A percentile compares a stretch with the other conserved stretches of the same genome.
Conservation (phyloP, 2,888 invertebrate species). For the Aspidiotus rigidus region DNA sequence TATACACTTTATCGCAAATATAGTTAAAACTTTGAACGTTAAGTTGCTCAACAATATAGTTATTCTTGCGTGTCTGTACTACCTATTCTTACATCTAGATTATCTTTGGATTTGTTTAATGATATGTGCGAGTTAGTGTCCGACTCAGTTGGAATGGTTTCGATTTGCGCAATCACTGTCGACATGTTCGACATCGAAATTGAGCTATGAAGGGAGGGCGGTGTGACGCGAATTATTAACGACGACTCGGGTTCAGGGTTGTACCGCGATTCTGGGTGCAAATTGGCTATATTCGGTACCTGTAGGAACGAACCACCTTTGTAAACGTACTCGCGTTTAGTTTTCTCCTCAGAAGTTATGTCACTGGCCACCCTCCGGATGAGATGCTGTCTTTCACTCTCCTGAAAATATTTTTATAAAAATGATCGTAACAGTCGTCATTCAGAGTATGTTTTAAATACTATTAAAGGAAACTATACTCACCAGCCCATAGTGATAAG, state of each 20-base stretch:
- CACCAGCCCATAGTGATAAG: conserved; percentile 26
- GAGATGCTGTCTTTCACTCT: conserved; percentile 26
- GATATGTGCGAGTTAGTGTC: conserved; percentile 17
- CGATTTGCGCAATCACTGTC: conserved; percentile 31
- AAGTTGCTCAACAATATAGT: too few relatives aligned
- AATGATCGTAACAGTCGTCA: too few relatives aligned
- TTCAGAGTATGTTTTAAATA: too few relatives aligned
- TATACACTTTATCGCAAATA: too few relatives aligned
- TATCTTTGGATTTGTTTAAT: conserved; percentile 23
- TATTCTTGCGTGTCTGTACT: neutral
- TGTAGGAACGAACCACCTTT: conserved; percentile 15
- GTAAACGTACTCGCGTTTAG: neutral
- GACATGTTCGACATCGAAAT: conserved; percentile 27
- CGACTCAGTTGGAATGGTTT: conserved; percentile 23
- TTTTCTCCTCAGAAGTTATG: conserved; percentile 22
- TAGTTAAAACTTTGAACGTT: too few relatives aligned
- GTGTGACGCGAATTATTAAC: conserved; percentile 13
- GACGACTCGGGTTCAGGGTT: neutral
- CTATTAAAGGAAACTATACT: neutral
- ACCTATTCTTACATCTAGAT: conserved; percentile 29
- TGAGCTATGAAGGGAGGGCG: conserved; percentile 23
- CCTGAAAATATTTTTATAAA: conserved; percentile 1
- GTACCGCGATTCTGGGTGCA: conserved; percentile 23
- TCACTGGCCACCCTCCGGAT: conserved; percentile 26
- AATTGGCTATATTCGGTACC: conserved; percentile 17